Conservation (phyloP, 2,113 vertebrate genomes). For the Clarias macrocephalus region DNA sequence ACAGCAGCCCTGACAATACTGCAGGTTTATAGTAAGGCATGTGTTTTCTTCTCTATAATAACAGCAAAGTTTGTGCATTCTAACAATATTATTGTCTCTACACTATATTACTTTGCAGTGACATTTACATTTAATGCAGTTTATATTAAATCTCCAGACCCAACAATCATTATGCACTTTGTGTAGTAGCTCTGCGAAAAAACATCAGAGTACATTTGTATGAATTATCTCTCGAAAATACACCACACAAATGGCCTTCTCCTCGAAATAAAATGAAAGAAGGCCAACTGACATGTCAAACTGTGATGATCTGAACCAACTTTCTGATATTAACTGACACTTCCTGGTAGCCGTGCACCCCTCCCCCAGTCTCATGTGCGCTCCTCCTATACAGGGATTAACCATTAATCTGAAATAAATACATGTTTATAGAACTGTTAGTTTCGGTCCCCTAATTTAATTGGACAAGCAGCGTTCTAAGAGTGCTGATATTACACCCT, state of each 20-base stretch:
- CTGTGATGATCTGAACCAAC: neutral
- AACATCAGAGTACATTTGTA: neutral
- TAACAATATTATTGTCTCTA: neutral
- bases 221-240: neutral
- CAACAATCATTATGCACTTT: neutral
- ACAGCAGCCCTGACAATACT: neutral
- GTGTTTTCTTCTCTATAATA: neutral
- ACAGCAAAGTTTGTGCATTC: neutral
- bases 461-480: neutral
- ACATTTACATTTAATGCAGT: neutral
- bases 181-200: neutral
- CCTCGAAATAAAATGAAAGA: neutral
- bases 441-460: neutral
- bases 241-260: neutral
- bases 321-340: neutral
- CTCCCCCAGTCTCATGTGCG: neutral
- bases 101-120: neutral
- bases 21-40: neutral
- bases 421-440: neutral
- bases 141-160: neutral
- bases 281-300: neutral
- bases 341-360: neutral
- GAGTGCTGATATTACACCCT: neutral
- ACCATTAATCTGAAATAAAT: neutral
- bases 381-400: neutral